phyloP scores from a whole-genome alignment of 2,888 invertebrate species.

The Acanthosepion pharaonis region DNA sequence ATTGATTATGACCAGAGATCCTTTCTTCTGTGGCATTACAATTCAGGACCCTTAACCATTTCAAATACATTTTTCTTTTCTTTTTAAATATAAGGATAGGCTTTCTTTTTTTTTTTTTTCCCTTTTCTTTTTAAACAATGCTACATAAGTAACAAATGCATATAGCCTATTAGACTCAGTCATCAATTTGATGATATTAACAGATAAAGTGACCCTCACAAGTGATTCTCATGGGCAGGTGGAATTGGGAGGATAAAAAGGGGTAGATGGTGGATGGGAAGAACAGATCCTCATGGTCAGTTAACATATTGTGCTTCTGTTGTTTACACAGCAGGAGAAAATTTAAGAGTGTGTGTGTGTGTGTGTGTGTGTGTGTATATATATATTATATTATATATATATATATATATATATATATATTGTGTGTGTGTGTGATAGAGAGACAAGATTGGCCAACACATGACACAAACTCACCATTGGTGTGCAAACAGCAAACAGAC shows the following conservation, averaged over 20 bases:
- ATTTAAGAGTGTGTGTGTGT: neutral
- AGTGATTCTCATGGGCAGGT: neutral
- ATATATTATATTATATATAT: too few relatives aligned
- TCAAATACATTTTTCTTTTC: neutral
- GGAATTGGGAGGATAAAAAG: neutral
- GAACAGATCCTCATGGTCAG: neutral
- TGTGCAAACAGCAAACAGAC: slow-evolving; percentile 18
- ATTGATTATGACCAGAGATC: neutral
- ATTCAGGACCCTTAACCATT: neutral
- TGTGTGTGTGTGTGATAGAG: too few relatives aligned
- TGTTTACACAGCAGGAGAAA: neutral
- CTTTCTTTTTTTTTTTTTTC: neutral
- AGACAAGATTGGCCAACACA: neutral
- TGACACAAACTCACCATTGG: neutral
- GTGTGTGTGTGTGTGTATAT: neutral
- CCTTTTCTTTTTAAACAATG: neutral
- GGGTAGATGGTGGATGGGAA: neutral
- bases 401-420: too few relatives aligned
- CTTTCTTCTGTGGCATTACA: neutral
- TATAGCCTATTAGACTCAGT: neutral
- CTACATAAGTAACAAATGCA: neutral
- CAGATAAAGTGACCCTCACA: slow-evolving; percentile 6
- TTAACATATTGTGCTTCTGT: neutral
- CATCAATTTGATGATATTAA: neutral
- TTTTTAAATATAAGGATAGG: slow-evolving; percentile 6